Evolutionary conservation across 2,113 vertebrate species (phyloP), one percentile per base, ranked within the genome.

Genomic region (Ictalurus furcatus): DNA sequence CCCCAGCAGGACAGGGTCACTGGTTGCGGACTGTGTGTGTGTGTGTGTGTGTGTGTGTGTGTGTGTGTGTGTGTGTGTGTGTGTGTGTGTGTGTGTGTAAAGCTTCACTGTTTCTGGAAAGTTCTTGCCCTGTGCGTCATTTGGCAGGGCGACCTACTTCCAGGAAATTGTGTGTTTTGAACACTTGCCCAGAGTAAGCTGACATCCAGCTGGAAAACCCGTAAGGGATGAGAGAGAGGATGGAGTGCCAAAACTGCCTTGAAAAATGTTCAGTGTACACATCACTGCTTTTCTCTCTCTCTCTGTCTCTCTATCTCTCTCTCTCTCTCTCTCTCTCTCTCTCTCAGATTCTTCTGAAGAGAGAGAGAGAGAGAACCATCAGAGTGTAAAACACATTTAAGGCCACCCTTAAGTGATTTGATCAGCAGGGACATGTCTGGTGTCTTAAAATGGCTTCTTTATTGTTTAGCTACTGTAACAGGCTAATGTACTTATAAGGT

Each of bases 81-180:
- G 52, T 73, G 52, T 34, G 85, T 37, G 65, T 30, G 63, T 4
- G 14, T 52, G 52, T 7, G 67, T 44, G 13, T 16, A 34, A 63
- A 71, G 44, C 11, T 0, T 65, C 21, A 48, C 25, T 76, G 54
- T 76, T 84, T 44, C 81, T 63, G 69, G 25, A 76, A 74, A 83
- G 37, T 71, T 84, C 67, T 30, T 0, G 1, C 28, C 28, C 23
- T 37, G 14, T 74, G 6, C 16, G 34, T 19, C 52, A 19, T 54
- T 80, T 87, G 76, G 19, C 81, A 74, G 37, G 28, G 52, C 6
- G 40, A 44, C 19, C 17, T 73, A 63, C 54, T 76, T 84, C 54
- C 58, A 88, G 69, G 69, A 76, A 84, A 65, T 30, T 88, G 12
- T 81, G 61, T 34, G 13, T 74, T 34, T 74, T 78, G 58, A 74